Evolutionary conservation across 1,140 invertebrate genomes (phyloP), one percentile per base, ranked within the genome.

Genomic region (Akabosia matsudoensis): DNA sequence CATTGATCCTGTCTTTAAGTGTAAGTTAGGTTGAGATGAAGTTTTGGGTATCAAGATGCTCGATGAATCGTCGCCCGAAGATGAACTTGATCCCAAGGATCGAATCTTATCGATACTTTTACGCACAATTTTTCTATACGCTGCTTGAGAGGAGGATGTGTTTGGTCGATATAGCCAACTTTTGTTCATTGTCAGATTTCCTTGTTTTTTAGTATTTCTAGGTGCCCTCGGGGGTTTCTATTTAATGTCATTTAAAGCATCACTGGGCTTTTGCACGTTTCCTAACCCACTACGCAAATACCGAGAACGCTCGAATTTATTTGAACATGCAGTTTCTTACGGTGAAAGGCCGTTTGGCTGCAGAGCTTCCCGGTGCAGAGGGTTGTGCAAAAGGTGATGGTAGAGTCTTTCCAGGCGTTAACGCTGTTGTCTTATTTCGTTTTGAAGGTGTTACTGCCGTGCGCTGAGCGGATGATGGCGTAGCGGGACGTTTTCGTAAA

Each of bases 331-430:
- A 45, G 37, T 45, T 56, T 16, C 54, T 56, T 56, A 56, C 54
- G n/a, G 10, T 56, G 54, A 24, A 16, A 13, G 54, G 54, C n/a
- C 24, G 14, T 56, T 56, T 56, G 54, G 54, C n/a, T 22, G n/a
- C n/a, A n/a, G 54, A 56, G 54, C n/a, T 56, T 4, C 54, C n/a
- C 7, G 54, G 54, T n/a, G 54, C 54, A 3, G 54, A 56, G 4
- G 54, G 54, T n/a, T 56, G 54, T 67, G n/a, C 7, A 22, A 67
- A 67, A 2, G 61, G 61, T 13, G 61, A 67, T 30, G 28, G 61
- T 7, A 67, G 10, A 10, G 61, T 67, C n/a, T 67, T 67, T n/a
- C 61, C 61, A 30, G 61, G 61, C 10, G 61, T 67, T 30, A 67
- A 13, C 4, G 61, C 61, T 67, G 24, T 28, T 2, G 61, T 67